Evolutionary conservation across 23 tunicate genomes (phyloP).

Genomic region (Trididemnum nubilum): DNA sequence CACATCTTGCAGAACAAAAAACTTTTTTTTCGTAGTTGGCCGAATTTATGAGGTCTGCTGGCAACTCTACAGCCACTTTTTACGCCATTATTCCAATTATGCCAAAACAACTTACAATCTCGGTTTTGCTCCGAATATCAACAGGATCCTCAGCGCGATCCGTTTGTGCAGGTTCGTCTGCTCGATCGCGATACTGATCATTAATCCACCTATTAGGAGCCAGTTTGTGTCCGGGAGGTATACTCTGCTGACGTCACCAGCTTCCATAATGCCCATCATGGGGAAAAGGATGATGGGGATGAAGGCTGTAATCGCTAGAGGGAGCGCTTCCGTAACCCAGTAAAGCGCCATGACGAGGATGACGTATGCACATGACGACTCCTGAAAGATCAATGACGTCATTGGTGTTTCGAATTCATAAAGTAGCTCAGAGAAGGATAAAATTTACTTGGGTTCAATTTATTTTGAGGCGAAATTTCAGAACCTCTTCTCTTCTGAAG

Average conservation of each 20-base stretch:
- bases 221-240: constrained; percentile 88
- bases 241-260: constrained; percentile 45
- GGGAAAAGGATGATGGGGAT: constrained; percentile 84
- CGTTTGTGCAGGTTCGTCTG: constrained; percentile 66
- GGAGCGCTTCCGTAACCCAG: constrained; percentile 86
- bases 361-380: constrained; percentile 68
- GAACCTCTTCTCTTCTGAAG: too few relatives aligned
- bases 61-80: too few relatives aligned
- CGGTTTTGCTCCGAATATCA: constrained; percentile 76
- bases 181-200: constrained; percentile 76
- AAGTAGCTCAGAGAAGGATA: neutral
- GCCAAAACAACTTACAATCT: constrained; percentile 45
- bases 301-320: constrained; percentile 79
- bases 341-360: constrained; percentile 80
- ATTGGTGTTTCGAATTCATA: too few relatives aligned
- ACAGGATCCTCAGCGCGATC: constrained; percentile 73
- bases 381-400: constrained; percentile 49
- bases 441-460: neutral
- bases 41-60: too few relatives aligned
- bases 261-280: constrained; percentile 56
- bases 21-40: too few relatives aligned
- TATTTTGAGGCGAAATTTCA: neutral
- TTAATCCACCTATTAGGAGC: constrained; percentile 81
- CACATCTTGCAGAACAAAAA: too few relatives aligned
- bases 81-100: too few relatives aligned